phyloP scores from a whole-genome alignment of 2,888 invertebrate species.

The Scaptomyza parva region DNA sequence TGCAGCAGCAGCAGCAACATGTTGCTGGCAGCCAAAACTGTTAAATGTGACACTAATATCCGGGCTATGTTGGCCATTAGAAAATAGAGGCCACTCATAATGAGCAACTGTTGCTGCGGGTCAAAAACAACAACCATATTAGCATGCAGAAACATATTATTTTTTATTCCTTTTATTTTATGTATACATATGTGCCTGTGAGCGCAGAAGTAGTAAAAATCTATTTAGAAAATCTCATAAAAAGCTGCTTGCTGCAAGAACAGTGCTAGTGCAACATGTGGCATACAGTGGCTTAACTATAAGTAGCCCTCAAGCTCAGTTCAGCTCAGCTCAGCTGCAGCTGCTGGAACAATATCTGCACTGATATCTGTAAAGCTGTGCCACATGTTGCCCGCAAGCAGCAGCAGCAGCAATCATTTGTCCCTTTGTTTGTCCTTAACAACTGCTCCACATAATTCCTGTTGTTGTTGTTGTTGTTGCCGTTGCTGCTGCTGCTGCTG shows the following conservation, averaged over 20 bases:
- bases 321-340: conserved; percentile 42
- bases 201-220: conserved; percentile 28
- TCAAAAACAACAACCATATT: conserved; percentile 12
- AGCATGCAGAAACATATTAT: neutral
- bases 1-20: conserved; percentile 65
- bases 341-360: conserved; percentile 33
- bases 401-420: conserved; percentile 75
- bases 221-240: conserved; percentile 16
- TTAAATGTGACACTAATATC: conserved; percentile 78
- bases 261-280: conserved; percentile 41
- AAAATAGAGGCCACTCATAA: conserved; percentile 55
- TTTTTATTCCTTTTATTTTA: no score
- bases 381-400: conserved; percentile 61
- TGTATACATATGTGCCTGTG: neutral
- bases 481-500: conserved; percentile 41
- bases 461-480: conserved; percentile 22
- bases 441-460: conserved; percentile 71
- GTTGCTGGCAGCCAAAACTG: conserved; percentile 76
- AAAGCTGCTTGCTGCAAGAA: neutral
- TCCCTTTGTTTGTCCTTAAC: conserved; percentile 79
- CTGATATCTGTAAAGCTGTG: conserved; percentile 39
- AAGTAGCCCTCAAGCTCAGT: conserved; percentile 33
- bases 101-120: conserved; percentile 47
- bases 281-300: conserved; percentile 23
- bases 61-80: conserved; percentile 57